Evolutionary conservation across 2,113 vertebrate genomes (phyloP).

Genomic region (Athene noctua): DNA sequence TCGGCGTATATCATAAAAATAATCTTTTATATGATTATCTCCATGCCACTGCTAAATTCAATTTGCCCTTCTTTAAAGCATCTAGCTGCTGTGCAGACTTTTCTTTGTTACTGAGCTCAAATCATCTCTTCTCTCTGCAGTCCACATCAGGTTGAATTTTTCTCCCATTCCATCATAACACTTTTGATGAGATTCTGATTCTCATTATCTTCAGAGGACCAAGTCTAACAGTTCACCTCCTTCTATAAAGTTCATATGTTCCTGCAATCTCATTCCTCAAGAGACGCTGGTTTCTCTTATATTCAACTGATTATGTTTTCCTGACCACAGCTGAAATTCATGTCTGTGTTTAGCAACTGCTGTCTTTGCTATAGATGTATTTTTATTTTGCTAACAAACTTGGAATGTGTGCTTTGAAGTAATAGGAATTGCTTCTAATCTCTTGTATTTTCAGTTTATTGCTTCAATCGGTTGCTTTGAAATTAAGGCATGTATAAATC

Average conservation of each 20-base stretch:
- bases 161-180: background rate
- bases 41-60: slow-evolving; percentile 22
- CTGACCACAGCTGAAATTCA: background rate
- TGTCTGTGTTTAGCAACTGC: background rate
- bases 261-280: background rate
- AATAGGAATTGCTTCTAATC: background rate
- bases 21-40: slow-evolving; percentile 11
- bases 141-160: slow-evolving; percentile 18
- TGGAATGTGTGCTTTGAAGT: background rate
- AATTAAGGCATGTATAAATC: background rate
- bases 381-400: background rate
- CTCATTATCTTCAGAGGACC: slow-evolving; percentile 28
- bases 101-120: slow-evolving; percentile 34
- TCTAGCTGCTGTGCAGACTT: slow-evolving; percentile 5
- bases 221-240: background rate
- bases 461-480: background rate
- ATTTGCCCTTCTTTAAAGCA: slow-evolving; percentile 30
- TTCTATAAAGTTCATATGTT: slow-evolving; percentile 20
- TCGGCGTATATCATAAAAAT: background rate
- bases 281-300: slow-evolving; percentile 1
- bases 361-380: background rate
- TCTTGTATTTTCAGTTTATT: background rate
- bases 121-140: background rate
- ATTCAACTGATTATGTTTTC: background rate
- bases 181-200: slow-evolving; percentile 37